Conservation (phyloP, 1,140 invertebrate genomes). For the Saxidomus purpurata region DNA sequence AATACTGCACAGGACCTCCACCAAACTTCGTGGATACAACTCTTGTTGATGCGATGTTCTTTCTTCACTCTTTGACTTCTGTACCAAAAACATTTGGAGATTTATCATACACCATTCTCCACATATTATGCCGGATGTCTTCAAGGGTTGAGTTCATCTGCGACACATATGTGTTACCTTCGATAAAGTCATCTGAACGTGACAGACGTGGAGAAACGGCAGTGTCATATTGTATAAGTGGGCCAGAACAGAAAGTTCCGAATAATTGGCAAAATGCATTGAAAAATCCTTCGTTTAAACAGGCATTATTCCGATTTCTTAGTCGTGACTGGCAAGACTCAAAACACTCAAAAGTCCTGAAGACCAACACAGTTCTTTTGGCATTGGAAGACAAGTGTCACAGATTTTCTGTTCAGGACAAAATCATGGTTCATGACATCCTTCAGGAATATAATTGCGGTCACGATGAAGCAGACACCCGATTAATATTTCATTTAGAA, state of each 20-base stretch:
- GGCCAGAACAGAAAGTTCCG: neutral
- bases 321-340: neutral
- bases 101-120: neutral
- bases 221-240: neutral
- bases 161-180: neutral
- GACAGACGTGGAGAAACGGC: neutral
- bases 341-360: neutral
- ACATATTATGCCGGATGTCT: neutral
- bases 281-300: slow-evolving; percentile 22
- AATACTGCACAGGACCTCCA: neutral
- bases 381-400: neutral
- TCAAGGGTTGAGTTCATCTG: neutral
- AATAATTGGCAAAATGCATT: neutral
- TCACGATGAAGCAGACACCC: neutral
- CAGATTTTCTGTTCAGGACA: neutral
- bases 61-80: neutral
- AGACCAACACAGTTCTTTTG: neutral
- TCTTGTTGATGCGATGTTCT: neutral
- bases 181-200: neutral
- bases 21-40: neutral
- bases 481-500: neutral
- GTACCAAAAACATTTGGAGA: neutral
- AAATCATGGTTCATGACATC: neutral
- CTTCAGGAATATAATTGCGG: neutral
- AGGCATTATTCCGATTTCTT: slow-evolving; percentile 6